Percentiles rank a stretch among this genome's conserved stretches.
phyloP scores from a whole-genome alignment of 2,797 vertebrate genomes.

The Microhierax caerulescens region DNA sequence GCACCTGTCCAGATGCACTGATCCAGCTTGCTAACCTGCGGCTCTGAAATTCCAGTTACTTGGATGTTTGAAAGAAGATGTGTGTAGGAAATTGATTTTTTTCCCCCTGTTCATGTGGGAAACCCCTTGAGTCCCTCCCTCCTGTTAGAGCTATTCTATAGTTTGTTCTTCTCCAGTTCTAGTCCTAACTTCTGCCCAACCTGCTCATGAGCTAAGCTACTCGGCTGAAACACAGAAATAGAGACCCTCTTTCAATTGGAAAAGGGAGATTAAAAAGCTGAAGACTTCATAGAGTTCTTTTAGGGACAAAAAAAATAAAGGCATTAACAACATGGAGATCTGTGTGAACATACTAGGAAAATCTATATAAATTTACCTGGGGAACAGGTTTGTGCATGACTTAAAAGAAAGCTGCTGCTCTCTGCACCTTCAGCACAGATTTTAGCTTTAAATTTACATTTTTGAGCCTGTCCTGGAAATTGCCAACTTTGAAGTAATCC shows the following conservation, averaged over 20 bases:
- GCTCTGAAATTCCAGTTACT: not conserved
- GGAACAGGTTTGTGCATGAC: not conserved
- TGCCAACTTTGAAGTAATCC: not conserved
- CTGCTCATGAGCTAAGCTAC: not conserved
- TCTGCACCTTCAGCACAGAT: not conserved
- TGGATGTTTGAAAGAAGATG: not conserved
- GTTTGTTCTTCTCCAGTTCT: not conserved
- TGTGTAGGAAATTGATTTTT: not conserved
- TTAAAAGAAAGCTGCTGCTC: not conserved
- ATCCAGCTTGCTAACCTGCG: not conserved
- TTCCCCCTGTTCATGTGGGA: not conserved
- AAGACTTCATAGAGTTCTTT: not conserved
- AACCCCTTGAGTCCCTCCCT: not conserved
- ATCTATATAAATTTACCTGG: not conserved
- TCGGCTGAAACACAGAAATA: not conserved
- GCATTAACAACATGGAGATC: not conserved
- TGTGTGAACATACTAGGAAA: not conserved
- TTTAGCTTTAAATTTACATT: not conserved
- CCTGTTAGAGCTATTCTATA: not conserved
- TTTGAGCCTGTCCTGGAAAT: not conserved
- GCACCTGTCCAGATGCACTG: not conserved
- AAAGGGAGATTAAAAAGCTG: not conserved
- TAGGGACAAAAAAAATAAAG: not conserved
- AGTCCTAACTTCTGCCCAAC: not conserved
- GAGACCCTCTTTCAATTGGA: not conserved